phyloP scores from a whole-genome alignment of 2,797 vertebrate species.

The Spinibarbus caldwelli region DNA sequence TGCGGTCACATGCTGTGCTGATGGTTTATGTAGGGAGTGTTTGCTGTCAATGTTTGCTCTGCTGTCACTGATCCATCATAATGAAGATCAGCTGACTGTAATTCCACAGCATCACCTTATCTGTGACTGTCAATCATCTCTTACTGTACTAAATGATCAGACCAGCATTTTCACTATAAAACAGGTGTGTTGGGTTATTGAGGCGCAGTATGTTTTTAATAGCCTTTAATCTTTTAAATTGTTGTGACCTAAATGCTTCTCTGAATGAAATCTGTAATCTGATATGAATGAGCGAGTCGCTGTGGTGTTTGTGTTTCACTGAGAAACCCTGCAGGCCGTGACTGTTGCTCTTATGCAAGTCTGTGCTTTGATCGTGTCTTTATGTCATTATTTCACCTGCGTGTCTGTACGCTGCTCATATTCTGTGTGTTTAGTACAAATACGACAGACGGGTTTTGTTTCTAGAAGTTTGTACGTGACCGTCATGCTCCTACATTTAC shows the following conservation, averaged over 20 bases:
- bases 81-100: background rate
- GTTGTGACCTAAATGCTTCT: background rate
- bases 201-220: background rate
- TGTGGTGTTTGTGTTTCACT: background rate
- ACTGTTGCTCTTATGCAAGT: background rate
- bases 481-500: background rate
- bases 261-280: background rate
- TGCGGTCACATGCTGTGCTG: background rate
- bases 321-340: background rate
- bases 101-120: background rate
- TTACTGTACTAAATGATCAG: background rate
- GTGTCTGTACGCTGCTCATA: background rate
- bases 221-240: background rate
- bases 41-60: background rate
- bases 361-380: background rate
- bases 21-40: background rate
- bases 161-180: background rate
- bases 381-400: background rate
- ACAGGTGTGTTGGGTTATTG: background rate
- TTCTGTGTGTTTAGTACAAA: background rate
- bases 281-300: background rate
- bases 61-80: background rate
- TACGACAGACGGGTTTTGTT: background rate
- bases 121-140: background rate
- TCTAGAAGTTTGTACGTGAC: background rate